Conservation (phyloP, 2,888 invertebrate genomes). For the Eristalis intricaria region DNA sequence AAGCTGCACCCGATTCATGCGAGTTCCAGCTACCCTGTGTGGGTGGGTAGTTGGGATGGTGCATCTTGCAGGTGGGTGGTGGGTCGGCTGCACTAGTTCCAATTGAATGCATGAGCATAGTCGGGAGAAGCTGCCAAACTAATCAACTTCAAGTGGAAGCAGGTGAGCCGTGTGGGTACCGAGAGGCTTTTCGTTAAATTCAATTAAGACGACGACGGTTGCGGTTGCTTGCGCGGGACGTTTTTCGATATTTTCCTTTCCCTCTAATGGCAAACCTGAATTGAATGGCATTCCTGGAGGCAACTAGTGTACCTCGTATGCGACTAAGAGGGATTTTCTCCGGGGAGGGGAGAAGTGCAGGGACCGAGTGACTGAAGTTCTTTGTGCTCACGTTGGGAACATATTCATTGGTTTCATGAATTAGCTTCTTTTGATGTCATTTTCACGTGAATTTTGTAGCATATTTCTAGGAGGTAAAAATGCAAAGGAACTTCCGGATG, state of each 20-base stretch:
- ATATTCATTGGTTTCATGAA: too few relatives aligned
- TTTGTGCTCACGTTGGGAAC: too few relatives aligned
- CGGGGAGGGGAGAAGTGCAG: too few relatives aligned
- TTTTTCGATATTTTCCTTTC: not conserved
- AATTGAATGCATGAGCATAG: not conserved
- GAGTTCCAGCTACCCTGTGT: not conserved
- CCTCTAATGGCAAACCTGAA: not conserved
- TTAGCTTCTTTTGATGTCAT: too few relatives aligned
- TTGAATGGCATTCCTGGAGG: not conserved
- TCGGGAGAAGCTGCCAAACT: not conserved
- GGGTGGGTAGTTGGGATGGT: not conserved
- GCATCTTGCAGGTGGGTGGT: not conserved
- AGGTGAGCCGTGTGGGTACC: not conserved
- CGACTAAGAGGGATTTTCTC: too few relatives aligned
- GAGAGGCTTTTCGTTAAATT: not conserved
- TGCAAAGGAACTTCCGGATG: too few relatives aligned
- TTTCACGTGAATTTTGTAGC: too few relatives aligned
- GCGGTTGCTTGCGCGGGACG: not conserved
- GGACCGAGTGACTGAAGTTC: too few relatives aligned
- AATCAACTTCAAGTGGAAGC: not conserved
- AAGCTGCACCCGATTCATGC: conserved; percentile 34
- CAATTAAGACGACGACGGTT: not conserved
- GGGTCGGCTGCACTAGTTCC: not conserved
- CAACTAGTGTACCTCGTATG: too few relatives aligned
- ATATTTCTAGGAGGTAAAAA: too few relatives aligned